Conservation (phyloP, 2,888 invertebrate genomes). For the Harpagoxenus sublaevis region DNA sequence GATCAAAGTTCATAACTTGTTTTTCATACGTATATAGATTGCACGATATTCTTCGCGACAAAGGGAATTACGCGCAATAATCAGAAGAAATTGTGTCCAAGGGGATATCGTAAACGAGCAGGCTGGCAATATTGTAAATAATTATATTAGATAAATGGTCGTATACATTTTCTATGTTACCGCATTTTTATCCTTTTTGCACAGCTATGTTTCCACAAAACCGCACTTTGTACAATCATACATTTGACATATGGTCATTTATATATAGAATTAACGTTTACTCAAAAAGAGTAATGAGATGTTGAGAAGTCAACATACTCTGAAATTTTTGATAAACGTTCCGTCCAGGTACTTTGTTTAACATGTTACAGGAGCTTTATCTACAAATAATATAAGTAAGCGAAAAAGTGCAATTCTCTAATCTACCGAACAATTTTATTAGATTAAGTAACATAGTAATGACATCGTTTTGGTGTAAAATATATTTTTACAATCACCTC, state of each 20-base stretch:
- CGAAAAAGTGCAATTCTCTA: slow-evolving; percentile 14
- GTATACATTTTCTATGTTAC: slow-evolving; percentile 26
- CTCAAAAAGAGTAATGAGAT: slow-evolving; percentile 15
- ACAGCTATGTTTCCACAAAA: slow-evolving; percentile 63
- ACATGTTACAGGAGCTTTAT: background rate
- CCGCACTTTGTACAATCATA: slow-evolving; percentile 62
- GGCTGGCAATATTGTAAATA: slow-evolving; percentile 62
- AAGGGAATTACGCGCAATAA: slow-evolving; percentile 5
- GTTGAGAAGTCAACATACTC: background rate
- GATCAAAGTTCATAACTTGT: slow-evolving; percentile 66
- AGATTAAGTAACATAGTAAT: slow-evolving; percentile 9
- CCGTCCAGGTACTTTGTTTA: slow-evolving; percentile 27
- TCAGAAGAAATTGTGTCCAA: background rate
- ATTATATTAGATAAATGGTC: slow-evolving; percentile 49
- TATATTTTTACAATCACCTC: slow-evolving; percentile 45
- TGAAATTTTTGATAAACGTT: slow-evolving; percentile 6
- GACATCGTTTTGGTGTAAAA: slow-evolving; percentile 29
- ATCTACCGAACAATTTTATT: slow-evolving; percentile 47
- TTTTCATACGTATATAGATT: slow-evolving; percentile 55
- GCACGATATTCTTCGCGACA: slow-evolving; percentile 17
- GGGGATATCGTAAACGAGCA: slow-evolving; percentile 16
- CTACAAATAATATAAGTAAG: background rate
- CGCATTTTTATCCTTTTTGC: slow-evolving; percentile 59
- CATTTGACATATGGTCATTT: slow-evolving; percentile 12
- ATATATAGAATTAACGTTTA: slow-evolving; percentile 9